Base-by-base conservation (phyloP, 2,797 vertebrate species). In the Cryptoprocta ferox region DNA sequence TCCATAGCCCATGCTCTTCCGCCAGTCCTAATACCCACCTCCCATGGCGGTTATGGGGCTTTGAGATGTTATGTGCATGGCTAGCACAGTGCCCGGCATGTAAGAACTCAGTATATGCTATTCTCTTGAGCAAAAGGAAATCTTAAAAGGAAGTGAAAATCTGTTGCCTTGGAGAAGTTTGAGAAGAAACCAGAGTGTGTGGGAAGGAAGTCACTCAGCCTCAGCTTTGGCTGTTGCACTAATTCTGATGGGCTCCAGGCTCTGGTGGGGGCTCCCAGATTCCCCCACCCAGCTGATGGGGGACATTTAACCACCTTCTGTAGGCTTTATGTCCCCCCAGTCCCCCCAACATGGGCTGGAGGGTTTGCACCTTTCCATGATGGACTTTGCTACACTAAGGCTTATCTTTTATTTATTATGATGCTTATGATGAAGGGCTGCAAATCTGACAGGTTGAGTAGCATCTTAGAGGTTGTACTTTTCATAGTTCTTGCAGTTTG, bases 371-470 rank as follows among this genome's bases (percentile, higher is more conserved):
- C 81, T 97, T 97, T 94, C 96, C 80, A 48, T 78, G 63, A 80
- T 81, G 97, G 94, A 91, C 76, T 96, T 89, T 76, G 85, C 93
- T 89, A 78, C 84, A 75, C 37, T 0, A 0, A 95, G 94, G 89
- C 97, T 98, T 97, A 93, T 97, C 96, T 98, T 97, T 97, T 89
- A 95, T 95, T 97, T 94, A 93, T 56, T 93, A 93, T 53, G 90
- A 61, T 70, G 90, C 94, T 91, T 91, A 48, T 80, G 83, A 97
- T 76, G 95, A 96, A 96, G 94, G 76, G 50, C 79, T 97, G 66
- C 39, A 32, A 5, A 80, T 94, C 0, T 10, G 94, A 88, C 93
- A 98, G 96, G 0, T 6, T 96, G 97, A 79, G 35, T 76, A 84
- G 86, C 96, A 97, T 76, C 80, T 80, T n/a, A 91, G 82, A 85